Evolutionary conservation across 2,888 invertebrate species (phyloP).

Genomic region (Tethea ocularis): DNA sequence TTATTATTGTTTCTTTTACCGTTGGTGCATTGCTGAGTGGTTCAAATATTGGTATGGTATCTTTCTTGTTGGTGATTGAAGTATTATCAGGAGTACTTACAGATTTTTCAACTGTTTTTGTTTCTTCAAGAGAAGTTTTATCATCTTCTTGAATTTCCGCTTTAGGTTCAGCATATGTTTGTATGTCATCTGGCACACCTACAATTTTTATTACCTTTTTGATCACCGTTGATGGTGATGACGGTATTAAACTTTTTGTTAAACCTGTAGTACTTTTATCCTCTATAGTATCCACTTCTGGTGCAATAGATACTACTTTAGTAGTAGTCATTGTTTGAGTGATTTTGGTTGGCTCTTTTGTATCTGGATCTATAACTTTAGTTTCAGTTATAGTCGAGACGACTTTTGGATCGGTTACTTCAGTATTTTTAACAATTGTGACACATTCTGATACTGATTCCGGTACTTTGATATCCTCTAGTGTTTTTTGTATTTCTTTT

Average conservation of each 20-base stretch:
- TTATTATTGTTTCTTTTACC: slow-evolving; percentile 19
- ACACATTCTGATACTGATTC: neutral
- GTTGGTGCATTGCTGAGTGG: slow-evolving; percentile 14
- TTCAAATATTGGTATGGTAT: slow-evolving; percentile 19
- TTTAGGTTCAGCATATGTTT: neutral
- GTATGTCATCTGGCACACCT: neutral
- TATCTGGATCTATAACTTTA: neutral
- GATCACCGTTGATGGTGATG: neutral
- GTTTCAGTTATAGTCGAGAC: neutral
- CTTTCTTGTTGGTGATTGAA: slow-evolving; percentile 16
- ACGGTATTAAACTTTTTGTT: neutral
- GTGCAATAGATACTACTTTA: neutral
- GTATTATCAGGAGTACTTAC: neutral
- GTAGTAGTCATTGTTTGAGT: neutral
- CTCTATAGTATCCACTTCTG: neutral
- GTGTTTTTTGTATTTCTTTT: neutral
- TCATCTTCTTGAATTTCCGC: neutral
- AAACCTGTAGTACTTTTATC: neutral
- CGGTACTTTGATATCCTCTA: neutral
- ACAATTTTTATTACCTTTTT: neutral
- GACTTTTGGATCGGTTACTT: neutral
- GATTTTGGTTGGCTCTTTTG: neutral
- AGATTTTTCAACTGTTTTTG: slow-evolving; percentile 16
- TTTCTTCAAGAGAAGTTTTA: neutral
- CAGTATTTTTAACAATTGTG: neutral